A percentile compares a stretch with the other conserved stretches of the same genome.
phyloP scores from a whole-genome alignment of 2,888 invertebrate species.

The Proisotoma minuta region DNA sequence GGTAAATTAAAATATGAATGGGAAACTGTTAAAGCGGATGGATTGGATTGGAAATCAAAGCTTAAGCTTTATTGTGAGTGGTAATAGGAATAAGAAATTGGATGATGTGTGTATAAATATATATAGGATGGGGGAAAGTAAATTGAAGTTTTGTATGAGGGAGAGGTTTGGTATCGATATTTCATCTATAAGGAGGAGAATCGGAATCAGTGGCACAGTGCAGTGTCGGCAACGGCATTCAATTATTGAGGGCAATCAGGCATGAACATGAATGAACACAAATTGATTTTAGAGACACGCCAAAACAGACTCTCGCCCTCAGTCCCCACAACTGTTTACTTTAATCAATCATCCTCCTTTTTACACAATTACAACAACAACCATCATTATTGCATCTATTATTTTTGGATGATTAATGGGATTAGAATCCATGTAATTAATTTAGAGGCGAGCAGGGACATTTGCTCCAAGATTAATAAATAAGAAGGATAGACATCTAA shows the following conservation, averaged over 20 bases:
- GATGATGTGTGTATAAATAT: not conserved
- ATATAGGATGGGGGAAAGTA: not conserved
- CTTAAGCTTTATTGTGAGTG: constrained; percentile 13
- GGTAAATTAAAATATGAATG: not conserved
- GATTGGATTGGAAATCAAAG: constrained; percentile 9
- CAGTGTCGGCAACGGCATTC: constrained; percentile 47
- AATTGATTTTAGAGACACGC: constrained; percentile 48
- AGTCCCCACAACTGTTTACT: too few relatives aligned
- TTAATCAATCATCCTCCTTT: constrained; percentile 10
- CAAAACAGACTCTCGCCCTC: constrained; percentile 47
- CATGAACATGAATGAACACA: constrained; percentile 47
- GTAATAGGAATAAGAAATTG: not conserved
- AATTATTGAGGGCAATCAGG: constrained; percentile 48
- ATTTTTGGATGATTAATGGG: not conserved
- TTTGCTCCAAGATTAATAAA: too few relatives aligned
- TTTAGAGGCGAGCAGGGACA: too few relatives aligned
- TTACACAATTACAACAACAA: not conserved
- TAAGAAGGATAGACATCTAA: too few relatives aligned
- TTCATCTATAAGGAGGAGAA: constrained; percentile 43
- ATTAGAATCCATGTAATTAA: too few relatives aligned
- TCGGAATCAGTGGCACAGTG: constrained; percentile 31
- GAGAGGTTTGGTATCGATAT: constrained; percentile 45
- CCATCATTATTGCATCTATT: not conserved
- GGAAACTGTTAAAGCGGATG: not conserved
- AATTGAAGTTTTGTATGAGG: constrained; percentile 17